Evolutionary conservation across 1,140 invertebrate species (phyloP).

Genomic region (Adelges cooleyi): DNA sequence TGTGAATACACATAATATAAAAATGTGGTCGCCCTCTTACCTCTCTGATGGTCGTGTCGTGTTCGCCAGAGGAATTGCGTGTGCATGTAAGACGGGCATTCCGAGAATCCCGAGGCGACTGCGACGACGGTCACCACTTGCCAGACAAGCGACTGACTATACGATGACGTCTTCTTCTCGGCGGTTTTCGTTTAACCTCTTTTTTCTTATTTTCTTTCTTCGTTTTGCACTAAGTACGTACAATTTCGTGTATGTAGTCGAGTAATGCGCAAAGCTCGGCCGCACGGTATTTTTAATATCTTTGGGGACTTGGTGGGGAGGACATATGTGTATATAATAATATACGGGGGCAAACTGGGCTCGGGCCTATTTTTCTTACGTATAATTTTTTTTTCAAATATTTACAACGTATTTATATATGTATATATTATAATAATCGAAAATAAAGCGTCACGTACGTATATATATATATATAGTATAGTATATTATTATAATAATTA

Average conservation of each 20-base stretch:
- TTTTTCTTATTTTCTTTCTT: too few relatives aligned
- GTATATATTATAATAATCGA: too few relatives aligned
- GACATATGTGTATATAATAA: too few relatives aligned
- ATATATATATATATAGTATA: too few relatives aligned
- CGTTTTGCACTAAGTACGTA: too few relatives aligned
- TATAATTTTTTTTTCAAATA: too few relatives aligned
- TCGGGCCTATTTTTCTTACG: too few relatives aligned
- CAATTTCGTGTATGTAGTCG: not conserved
- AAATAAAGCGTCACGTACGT: too few relatives aligned
- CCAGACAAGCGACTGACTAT: not conserved
- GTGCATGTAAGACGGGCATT: not conserved
- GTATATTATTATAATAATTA: too few relatives aligned
- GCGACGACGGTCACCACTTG: not conserved
- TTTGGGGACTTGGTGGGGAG: not conserved
- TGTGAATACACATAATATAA: not conserved
- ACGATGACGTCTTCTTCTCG: slow-evolving; percentile 19
- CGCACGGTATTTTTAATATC: not conserved
- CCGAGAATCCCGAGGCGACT: not conserved
- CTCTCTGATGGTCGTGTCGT: not conserved
- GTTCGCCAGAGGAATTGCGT: not conserved
- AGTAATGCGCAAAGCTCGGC: not conserved
- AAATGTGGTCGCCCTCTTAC: slow-evolving; percentile 3
- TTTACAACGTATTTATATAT: too few relatives aligned
- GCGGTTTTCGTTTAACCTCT: too few relatives aligned
- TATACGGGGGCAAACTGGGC: too few relatives aligned